Evolutionary conservation across 2,113 vertebrate species (phyloP).

Genomic region (Paramormyrops kingsleyae): DNA sequence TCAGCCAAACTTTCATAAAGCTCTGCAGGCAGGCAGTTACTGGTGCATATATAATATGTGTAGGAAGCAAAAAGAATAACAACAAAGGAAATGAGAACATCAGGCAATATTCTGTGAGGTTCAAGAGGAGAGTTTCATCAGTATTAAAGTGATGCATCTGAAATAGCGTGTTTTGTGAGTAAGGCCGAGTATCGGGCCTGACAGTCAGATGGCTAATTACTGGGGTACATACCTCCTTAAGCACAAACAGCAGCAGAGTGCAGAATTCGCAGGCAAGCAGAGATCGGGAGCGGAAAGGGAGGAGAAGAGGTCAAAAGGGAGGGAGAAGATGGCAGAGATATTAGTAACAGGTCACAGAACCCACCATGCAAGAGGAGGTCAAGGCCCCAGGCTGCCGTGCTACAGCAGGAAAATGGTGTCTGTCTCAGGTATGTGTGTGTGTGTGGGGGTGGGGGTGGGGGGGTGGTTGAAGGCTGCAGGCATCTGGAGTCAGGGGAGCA

Average conservation of each 20-base stretch:
- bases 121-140: not conserved
- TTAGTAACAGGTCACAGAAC: constrained; percentile 61
- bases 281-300: constrained; percentile 40
- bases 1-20: not conserved
- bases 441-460: not conserved
- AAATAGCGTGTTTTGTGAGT: not conserved
- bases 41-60: not conserved
- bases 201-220: not conserved
- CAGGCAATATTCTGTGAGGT: not conserved
- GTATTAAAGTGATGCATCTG: not conserved
- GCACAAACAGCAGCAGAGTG: constrained; percentile 59
- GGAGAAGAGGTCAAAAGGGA: constrained; percentile 9
- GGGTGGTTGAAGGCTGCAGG: not conserved
- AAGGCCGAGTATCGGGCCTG: not conserved
- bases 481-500: not conserved
- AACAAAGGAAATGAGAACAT: no score
- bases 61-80: not conserved
- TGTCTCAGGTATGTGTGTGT: not conserved
- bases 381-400: constrained; percentile 36
- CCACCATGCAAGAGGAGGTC: constrained; percentile 59
- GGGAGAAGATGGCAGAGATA: constrained; percentile 42
- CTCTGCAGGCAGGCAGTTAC: not conserved
- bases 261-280: constrained; percentile 55
- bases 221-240: constrained; percentile 63
- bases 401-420: constrained; percentile 1